A percentile compares a stretch with the other conserved stretches of the same genome.
Evolutionary conservation across 2,113 vertebrate species (phyloP).

Genomic region (Triplophysa tibetana): DNA sequence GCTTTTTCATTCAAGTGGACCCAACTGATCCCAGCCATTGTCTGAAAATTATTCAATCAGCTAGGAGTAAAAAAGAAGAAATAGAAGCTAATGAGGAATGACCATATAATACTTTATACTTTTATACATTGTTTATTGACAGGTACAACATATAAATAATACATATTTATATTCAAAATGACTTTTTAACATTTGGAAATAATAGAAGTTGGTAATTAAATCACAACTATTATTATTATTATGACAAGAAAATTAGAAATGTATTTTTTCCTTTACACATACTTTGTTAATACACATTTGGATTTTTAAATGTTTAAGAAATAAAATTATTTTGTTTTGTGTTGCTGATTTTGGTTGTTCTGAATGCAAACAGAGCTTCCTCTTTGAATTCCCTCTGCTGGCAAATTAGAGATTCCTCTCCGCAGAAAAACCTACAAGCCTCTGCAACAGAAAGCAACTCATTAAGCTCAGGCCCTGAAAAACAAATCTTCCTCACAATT

Average conservation of each 20-base stretch:
- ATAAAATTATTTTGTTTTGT: slow-evolving; percentile 15
- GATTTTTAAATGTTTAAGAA: neutral
- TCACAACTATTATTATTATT: too few species aligned
- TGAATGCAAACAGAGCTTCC: slow-evolving; percentile 81
- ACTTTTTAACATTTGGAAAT: too few species aligned
- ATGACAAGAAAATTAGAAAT: too few species aligned
- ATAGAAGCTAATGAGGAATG: slow-evolving; percentile 85
- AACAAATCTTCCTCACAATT: slow-evolving; percentile 79
- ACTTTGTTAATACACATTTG: neutral
- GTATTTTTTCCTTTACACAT: too few species aligned
- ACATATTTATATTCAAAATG: slow-evolving; percentile 75
- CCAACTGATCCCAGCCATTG: slow-evolving; percentile 78
- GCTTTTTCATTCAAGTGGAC: slow-evolving; percentile 71
- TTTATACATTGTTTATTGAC: slow-evolving; percentile 67
- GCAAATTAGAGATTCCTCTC: slow-evolving; percentile 83
- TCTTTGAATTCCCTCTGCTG: slow-evolving; percentile 80
- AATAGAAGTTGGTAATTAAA: too few species aligned
- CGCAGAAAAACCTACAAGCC: slow-evolving; percentile 70
- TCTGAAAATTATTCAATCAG: slow-evolving; percentile 82
- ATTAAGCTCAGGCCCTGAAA: slow-evolving; percentile 52
- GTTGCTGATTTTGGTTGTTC: slow-evolving; percentile 67
- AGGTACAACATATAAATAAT: slow-evolving; percentile 40
- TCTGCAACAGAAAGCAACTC: slow-evolving; percentile 26
- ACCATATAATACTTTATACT: slow-evolving; percentile 75
- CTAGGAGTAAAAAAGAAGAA: slow-evolving; percentile 80